Percentiles rank a stretch among this genome's conserved stretches.
Conservation (phyloP, 2,888 invertebrate species). For the Spialia ferax region DNA sequence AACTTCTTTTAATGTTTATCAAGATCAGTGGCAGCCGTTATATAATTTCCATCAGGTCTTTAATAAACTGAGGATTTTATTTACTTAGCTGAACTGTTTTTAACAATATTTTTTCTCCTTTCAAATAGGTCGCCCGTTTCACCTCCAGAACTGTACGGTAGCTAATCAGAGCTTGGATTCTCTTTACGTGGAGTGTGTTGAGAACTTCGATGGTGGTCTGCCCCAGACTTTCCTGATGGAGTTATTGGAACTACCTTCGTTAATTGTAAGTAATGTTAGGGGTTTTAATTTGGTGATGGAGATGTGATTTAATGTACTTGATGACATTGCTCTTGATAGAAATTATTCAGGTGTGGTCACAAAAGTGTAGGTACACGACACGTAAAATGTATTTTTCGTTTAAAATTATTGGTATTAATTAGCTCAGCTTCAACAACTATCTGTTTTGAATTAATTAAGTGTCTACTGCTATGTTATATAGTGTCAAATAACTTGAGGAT, state of each 20-base stretch:
- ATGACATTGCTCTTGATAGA: too few relatives aligned
- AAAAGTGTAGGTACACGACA: too few relatives aligned
- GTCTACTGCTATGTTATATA: too few relatives aligned
- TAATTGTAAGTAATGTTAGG: slow-evolving; percentile 65
- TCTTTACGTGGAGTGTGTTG: slow-evolving; percentile 94
- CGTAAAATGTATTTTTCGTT: too few relatives aligned
- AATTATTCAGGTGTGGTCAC: too few relatives aligned
- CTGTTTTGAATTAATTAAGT: too few relatives aligned
- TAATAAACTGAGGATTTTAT: background rate
- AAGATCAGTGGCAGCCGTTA: background rate
- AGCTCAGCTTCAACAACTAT: too few relatives aligned
- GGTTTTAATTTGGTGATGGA: too few relatives aligned
- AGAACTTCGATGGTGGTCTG: slow-evolving; percentile 95
- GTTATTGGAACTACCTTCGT: slow-evolving; percentile 90
- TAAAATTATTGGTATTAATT: too few relatives aligned
- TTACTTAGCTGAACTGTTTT: background rate
- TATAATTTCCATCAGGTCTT: background rate
- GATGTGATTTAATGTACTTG: too few relatives aligned
- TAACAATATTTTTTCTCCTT: background rate
- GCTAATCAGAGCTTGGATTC: slow-evolving; percentile 95
- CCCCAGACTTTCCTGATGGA: slow-evolving; percentile 95
- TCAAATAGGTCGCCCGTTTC: slow-evolving; percentile 93
- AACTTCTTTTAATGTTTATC: background rate
- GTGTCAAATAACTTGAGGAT: too few relatives aligned
- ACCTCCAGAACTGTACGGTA: slow-evolving; percentile 95